phyloP scores from a whole-genome alignment of 2,797 vertebrate species.

The Heterohyrax brucei region DNA sequence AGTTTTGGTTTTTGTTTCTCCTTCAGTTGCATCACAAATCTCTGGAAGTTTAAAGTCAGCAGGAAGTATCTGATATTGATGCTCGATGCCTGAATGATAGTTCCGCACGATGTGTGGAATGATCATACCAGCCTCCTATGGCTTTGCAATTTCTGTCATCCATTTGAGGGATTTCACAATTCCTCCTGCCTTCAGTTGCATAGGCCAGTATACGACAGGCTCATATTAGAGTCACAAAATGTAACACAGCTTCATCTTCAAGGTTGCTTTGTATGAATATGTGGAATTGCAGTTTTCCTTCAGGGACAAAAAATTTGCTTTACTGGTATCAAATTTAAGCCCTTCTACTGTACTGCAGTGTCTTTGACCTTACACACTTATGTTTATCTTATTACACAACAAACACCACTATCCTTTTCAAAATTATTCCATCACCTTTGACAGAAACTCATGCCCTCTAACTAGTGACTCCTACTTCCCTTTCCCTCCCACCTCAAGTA shows the following conservation, averaged over 20 bases:
- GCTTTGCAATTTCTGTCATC: conserved; percentile 38
- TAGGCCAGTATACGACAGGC: neutral
- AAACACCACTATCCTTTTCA: neutral
- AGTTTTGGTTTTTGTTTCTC: neutral
- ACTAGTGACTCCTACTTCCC: neutral
- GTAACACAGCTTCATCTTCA: conserved; percentile 7
- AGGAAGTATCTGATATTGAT: neutral
- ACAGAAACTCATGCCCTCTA: neutral
- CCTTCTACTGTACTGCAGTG: neutral
- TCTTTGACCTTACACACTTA: neutral
- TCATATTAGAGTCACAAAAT: neutral
- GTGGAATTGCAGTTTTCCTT: neutral
- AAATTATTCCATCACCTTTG: neutral
- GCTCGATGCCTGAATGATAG: neutral
- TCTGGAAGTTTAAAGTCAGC: conserved; percentile 35
- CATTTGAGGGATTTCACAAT: neutral
- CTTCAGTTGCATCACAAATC: neutral
- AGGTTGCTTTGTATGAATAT: neutral
- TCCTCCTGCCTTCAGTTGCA: neutral
- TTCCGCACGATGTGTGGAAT: neutral
- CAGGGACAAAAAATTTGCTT: neutral
- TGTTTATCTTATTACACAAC: neutral
- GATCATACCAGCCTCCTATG: neutral
- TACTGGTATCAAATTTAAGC: neutral
- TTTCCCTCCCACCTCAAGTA: neutral